phyloP scores from a whole-genome alignment of 2,797 vertebrate species.

The Microtus obscurus region DNA sequence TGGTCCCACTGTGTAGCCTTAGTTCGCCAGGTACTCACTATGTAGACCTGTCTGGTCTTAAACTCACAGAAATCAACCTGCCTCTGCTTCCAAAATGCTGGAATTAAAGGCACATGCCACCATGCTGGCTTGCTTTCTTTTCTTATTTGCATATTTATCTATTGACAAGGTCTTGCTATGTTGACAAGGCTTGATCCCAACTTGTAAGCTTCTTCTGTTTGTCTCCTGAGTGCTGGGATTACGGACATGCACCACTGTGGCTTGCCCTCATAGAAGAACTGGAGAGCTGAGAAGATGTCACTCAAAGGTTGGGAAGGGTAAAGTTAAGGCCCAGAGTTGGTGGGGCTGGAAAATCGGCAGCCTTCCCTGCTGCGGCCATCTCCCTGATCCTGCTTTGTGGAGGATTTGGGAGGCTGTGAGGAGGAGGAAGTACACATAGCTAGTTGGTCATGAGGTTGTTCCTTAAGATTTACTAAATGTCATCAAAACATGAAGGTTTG shows the following conservation, averaged over 20 bases:
- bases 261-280: neutral
- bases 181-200: neutral
- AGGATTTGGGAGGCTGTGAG: neutral
- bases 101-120: neutral
- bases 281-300: neutral
- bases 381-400: neutral
- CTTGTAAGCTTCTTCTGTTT: neutral
- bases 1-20: neutral
- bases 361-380: neutral
- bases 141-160: neutral
- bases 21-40: too few relatives aligned
- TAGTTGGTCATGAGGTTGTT: neutral
- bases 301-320: neutral
- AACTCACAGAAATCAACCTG: neutral
- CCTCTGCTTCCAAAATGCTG: neutral
- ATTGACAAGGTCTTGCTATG: neutral
- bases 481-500: neutral
- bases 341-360: neutral
- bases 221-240: neutral
- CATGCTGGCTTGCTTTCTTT: neutral
- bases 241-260: neutral
- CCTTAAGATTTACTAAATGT: neutral
- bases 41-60: neutral
- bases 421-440: neutral
- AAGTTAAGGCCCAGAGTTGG: neutral